Evolutionary conservation across 1,140 invertebrate species (phyloP).

Genomic region (Drosophila fuyamai): DNA sequence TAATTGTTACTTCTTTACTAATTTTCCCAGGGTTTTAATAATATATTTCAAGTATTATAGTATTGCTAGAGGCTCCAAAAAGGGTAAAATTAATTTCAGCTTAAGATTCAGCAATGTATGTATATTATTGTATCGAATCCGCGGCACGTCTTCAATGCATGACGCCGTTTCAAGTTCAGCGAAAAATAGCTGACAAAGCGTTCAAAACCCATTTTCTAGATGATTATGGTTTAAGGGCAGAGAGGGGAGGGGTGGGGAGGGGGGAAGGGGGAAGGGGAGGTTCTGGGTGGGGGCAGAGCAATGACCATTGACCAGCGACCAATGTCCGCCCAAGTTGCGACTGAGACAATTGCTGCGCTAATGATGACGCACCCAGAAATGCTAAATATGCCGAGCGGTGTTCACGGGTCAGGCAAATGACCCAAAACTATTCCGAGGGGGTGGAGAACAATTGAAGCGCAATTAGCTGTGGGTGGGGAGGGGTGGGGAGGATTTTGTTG

Average conservation of each 20-base stretch:
- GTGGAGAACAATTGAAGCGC: constrained; percentile 25
- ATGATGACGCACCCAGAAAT: constrained; percentile 43
- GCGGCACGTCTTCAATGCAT: constrained; percentile 35
- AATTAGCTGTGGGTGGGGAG: constrained; percentile 16
- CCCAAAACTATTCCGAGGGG: constrained; percentile 38
- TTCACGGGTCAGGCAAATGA: constrained; percentile 47
- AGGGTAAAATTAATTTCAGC: background rate
- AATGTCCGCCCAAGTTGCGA: constrained; percentile 31
- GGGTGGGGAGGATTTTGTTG: background rate
- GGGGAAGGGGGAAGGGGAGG: background rate
- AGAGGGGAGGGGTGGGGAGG: background rate
- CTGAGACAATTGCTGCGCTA: constrained; percentile 45
- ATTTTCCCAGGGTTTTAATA: too few relatives aligned
- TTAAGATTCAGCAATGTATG: background rate
- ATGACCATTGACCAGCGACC: constrained; percentile 32
- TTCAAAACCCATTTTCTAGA: background rate
- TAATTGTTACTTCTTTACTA: too few relatives aligned
- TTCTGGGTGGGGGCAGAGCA: constrained; percentile 28
- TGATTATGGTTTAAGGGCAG: background rate
- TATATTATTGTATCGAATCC: constrained; percentile 16
- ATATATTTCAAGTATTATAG: too few relatives aligned
- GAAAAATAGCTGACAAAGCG: constrained; percentile 33
- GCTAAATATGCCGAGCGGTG: constrained; percentile 18
- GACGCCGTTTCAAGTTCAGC: constrained; percentile 47
- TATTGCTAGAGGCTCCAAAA: background rate